Conservation (phyloP, 2,797 vertebrate genomes). For the Mus spretus region DNA sequence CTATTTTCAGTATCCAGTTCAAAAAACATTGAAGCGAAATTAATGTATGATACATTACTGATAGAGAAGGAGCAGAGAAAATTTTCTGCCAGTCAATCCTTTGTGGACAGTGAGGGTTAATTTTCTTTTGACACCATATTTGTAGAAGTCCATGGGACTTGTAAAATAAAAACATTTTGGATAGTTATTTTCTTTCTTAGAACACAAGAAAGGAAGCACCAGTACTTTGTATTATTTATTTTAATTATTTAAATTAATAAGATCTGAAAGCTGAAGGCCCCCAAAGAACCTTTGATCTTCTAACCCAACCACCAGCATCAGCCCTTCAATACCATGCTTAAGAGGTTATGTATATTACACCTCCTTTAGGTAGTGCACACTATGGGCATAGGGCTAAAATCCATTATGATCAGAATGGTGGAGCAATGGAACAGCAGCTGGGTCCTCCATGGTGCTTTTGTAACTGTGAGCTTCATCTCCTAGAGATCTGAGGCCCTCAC, state of each 20-base stretch:
- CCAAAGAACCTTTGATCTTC: not conserved
- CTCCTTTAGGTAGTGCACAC: not conserved
- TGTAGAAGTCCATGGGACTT: not conserved
- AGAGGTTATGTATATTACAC: not conserved
- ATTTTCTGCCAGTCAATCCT: not conserved
- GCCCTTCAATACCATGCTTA: not conserved
- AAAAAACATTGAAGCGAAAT: not conserved
- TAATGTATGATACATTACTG: constrained; percentile 8
- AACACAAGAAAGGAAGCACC: not conserved
- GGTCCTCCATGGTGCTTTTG: not conserved
- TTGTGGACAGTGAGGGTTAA: not conserved
- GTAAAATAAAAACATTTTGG: not conserved
- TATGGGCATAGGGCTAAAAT: not conserved
- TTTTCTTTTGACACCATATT: not conserved
- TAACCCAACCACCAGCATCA: too few species aligned
- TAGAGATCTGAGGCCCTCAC: not conserved
- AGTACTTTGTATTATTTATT: not conserved
- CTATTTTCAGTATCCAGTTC: not conserved
- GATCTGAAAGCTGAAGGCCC: not conserved
- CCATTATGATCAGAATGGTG: not conserved
- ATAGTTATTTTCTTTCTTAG: not conserved
- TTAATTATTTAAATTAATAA: not conserved
- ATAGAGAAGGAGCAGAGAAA: not conserved
- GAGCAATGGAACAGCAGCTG: not conserved
- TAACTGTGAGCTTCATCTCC: not conserved